Conservation (phyloP, 2,888 invertebrate genomes). For the Helicoverpa assulta region DNA sequence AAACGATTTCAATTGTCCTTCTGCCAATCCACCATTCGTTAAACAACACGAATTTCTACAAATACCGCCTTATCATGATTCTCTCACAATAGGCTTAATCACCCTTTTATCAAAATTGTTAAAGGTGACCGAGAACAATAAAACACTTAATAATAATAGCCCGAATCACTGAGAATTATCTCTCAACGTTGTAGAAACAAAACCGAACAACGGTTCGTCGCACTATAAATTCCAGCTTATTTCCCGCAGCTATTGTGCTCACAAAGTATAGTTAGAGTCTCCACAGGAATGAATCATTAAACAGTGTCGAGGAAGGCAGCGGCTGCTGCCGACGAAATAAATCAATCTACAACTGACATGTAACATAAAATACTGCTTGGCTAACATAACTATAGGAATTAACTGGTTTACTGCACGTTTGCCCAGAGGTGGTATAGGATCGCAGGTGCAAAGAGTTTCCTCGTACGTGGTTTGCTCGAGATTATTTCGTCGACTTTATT, state of each 20-base stretch:
- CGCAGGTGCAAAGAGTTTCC: constrained; percentile 8
- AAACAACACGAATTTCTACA: neutral
- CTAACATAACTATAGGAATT: constrained; percentile 47
- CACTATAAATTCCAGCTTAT: constrained; percentile 63
- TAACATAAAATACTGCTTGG: constrained; percentile 53
- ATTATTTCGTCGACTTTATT: constrained; percentile 8
- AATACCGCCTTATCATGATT: constrained; percentile 9
- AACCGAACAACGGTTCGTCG: constrained; percentile 41
- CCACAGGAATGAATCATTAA: constrained; percentile 75
- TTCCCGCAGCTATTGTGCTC: constrained; percentile 67
- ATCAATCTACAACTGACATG: constrained; percentile 58
- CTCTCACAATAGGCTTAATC: constrained; percentile 20
- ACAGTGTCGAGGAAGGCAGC: constrained; percentile 58
- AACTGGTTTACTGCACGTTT: constrained; percentile 14
- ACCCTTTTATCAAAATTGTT: constrained; percentile 23
- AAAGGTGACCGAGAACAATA: constrained; percentile 37
- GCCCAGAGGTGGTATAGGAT: constrained; percentile 7
- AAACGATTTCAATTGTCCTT: neutral
- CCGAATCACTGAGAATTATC: constrained; percentile 46
- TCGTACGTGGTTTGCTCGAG: neutral
- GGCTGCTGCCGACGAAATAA: constrained; percentile 44
- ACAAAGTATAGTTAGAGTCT: constrained; percentile 70
- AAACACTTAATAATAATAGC: constrained; percentile 44
- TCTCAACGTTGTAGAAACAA: constrained; percentile 39
- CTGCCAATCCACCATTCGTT: neutral